Conservation (phyloP, 2,797 vertebrate genomes). For the Lithobates sylvaticus region DNA sequence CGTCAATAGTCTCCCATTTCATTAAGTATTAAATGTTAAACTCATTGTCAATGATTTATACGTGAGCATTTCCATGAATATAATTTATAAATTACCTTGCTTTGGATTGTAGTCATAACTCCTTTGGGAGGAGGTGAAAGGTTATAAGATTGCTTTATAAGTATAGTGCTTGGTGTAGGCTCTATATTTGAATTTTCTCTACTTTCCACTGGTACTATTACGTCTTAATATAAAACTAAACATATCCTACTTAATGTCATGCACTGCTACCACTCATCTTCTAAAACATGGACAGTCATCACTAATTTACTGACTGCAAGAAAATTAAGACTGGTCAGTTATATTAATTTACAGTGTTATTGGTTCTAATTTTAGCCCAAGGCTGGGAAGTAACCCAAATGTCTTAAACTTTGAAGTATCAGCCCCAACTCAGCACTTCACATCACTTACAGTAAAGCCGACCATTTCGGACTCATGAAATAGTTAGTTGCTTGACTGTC, state of each 20-base stretch:
- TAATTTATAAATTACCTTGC: conserved; percentile 60
- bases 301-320: neutral
- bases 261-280: neutral
- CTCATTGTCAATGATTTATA: conserved; percentile 64
- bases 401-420: too few species aligned
- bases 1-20: conserved; percentile 60
- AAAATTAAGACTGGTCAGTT: too few species aligned
- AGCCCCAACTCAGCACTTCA: too few species aligned
- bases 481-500: too few species aligned
- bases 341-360: too few species aligned
- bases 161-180: neutral
- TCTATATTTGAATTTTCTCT: neutral
- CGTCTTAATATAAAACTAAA: neutral
- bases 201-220: neutral
- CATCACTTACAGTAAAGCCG: too few species aligned
- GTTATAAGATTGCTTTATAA: neutral
- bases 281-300: neutral
- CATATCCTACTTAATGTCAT: neutral
- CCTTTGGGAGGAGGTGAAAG: conserved; percentile 32
- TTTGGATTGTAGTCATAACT: conserved; percentile 48
- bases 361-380: too few species aligned
- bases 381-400: too few species aligned
- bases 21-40: conserved; percentile 63
- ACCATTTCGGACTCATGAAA: too few species aligned
- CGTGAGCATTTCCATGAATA: conserved; percentile 59